Conservation (phyloP, 2,113 vertebrate genomes). For the Ptilorrhoa leucosticta region DNA sequence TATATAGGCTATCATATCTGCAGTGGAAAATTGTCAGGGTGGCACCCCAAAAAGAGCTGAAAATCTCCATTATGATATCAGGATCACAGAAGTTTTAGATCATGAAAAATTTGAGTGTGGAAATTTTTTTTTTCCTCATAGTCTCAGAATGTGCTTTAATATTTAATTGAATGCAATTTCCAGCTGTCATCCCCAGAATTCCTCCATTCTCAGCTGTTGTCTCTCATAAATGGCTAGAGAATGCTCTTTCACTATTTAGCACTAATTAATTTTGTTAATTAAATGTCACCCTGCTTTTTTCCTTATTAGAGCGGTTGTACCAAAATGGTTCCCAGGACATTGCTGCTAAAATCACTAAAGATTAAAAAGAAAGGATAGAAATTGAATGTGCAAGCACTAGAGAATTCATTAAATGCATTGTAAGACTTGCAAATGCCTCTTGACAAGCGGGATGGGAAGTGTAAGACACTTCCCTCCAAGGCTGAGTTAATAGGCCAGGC, state of each 20-base stretch:
- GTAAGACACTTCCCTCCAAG: background rate
- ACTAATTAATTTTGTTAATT: slow-evolving; percentile 69
- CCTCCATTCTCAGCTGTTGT: slow-evolving; percentile 46
- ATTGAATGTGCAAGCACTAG: slow-evolving; percentile 44
- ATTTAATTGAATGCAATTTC: slow-evolving; percentile 48
- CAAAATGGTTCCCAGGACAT: slow-evolving; percentile 49
- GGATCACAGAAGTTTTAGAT: background rate
- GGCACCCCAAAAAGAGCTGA: background rate
- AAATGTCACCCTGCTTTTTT: slow-evolving; percentile 59
- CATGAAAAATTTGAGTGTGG: background rate
- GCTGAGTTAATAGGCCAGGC: background rate
- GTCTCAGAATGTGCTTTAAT: slow-evolving; percentile 10
- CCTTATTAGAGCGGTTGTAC: slow-evolving; percentile 54
- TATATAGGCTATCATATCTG: background rate
- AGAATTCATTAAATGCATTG: slow-evolving; percentile 33
- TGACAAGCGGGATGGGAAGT: slow-evolving; percentile 25
- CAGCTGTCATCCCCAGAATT: slow-evolving; percentile 44
- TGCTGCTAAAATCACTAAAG: slow-evolving; percentile 48
- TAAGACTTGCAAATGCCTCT: slow-evolving; percentile 42
- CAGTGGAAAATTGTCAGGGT: background rate
- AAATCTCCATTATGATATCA: background rate
- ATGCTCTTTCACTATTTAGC: slow-evolving; percentile 48
- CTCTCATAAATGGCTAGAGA: slow-evolving; percentile 44
- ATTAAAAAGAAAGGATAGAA: slow-evolving; percentile 53
- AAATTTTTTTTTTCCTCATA: background rate